These are phyloP conservation scores for Alosa sapidissima DNA, from an alignment of 2,797 vertebrate species.

Conservation along the genomic window DNA sequence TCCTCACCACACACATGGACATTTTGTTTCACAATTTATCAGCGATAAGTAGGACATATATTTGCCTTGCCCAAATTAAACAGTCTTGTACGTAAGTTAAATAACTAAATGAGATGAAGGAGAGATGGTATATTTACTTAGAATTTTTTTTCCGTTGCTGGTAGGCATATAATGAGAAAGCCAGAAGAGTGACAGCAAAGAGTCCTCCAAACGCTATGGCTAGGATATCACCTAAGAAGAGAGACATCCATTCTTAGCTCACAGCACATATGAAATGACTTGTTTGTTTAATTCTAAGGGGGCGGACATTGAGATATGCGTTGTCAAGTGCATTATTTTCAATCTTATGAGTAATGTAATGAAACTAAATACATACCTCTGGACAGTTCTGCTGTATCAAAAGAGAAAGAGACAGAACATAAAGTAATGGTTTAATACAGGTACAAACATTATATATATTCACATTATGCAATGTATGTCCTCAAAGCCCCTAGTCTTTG, in stretches of 20 bases:
- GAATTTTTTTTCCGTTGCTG: conserved; percentile 53
- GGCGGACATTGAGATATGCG: not conserved
- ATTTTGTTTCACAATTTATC: conserved; percentile 17
- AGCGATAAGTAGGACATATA: not conserved
- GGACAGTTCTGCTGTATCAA: conserved; percentile 40
- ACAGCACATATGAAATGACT: not conserved
- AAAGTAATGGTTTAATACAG: not conserved
- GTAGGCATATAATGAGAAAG: conserved; percentile 52
- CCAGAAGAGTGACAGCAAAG: conserved; percentile 57
- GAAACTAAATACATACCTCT: conserved; percentile 44
- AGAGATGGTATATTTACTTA: conserved; percentile 41
- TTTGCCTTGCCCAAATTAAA: not conserved
- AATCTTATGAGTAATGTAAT: not conserved
- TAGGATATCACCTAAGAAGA: conserved; percentile 55
- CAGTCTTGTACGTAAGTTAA: not conserved
- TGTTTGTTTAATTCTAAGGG: not conserved
- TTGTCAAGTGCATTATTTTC: not conserved
- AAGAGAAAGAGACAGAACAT: not conserved
- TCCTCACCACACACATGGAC: not conserved
- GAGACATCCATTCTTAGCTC: not conserved
- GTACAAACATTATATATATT: not conserved
- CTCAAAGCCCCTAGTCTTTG: not conserved
- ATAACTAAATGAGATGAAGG: not conserved
- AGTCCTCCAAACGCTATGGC: conserved; percentile 58
- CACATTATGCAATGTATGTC: not conserved